Evolutionary conservation across 2,113 vertebrate genomes (phyloP), one percentile per base, ranked within the genome.

Genomic region (Nothobranchius furzeri): DNA sequence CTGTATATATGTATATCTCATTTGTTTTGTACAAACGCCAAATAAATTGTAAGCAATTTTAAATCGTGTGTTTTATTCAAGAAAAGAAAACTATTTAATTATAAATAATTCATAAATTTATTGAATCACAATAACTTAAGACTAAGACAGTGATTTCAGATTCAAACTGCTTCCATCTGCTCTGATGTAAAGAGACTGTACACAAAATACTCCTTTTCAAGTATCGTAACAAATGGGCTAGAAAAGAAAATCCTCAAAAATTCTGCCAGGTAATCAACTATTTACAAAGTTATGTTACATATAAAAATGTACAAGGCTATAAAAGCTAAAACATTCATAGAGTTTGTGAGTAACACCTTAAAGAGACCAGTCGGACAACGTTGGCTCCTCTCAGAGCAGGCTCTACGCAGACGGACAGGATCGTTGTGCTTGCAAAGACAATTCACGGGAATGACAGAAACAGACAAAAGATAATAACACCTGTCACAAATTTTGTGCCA

Each of bases 101-200:
- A 87, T 98, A 98, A 98, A 98, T 98, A 98, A 95, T 94, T 91
- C 94, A 95, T 90, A 87, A 92, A 94, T 98, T 98, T 98, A 98
- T 98, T 98, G 92, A 94, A 94, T 96, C 93, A 94, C 94, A 95
- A 98, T 98, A 98, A 99, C 95, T 98, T 98, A 98, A 97, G 95
- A 97, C 95, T 92, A 94, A 93, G 95, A 97, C 95, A 97, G 95
- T 95, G 94, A 95, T 95, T 81, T 80, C 93, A 94, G 92, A 90
- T 95, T 95, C 91, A 89, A 93, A 95, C 90, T 80, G 89, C 93
- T 94, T 90, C 92, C 87, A 91, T 73, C 85, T 80, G 86, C 85
- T 85, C 90, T 92, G 93, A 91, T 90, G 91, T 93, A 94, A 92
- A 92, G 90, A 93, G 94, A 95, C 94, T 92, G 92, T 96, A 96